These are phyloP conservation scores for Enchytraeus crypticus DNA, from an alignment of 2,888 invertebrate species.

Conservation along the genomic window DNA sequence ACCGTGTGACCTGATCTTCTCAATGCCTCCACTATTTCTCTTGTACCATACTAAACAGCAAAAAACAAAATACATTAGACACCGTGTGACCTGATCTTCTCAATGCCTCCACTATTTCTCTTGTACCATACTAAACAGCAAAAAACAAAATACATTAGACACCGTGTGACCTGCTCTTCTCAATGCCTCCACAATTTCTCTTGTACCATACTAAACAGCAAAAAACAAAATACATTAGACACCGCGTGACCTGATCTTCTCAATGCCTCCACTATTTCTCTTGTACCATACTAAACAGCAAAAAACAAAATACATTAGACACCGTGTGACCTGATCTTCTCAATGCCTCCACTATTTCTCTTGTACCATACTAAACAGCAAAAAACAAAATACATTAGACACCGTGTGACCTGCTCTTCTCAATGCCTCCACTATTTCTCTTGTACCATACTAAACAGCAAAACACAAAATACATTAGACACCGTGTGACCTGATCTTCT, in stretches of 20 bases:
- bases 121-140: conserved; percentile 70
- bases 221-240: no score
- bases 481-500: background rate
- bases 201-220: conserved; percentile 70
- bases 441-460: conserved; percentile 70
- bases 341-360: conserved; percentile 68
- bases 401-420: no score
- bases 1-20: conserved; percentile 49
- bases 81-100: conserved; percentile 49
- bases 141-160: no score
- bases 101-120: conserved; percentile 73
- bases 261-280: conserved; percentile 68
- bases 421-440: conserved; percentile 68
- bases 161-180: conserved; percentile 49
- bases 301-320: no score
- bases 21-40: conserved; percentile 73
- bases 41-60: conserved; percentile 70
- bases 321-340: background rate
- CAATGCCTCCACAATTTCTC: conserved; percentile 73
- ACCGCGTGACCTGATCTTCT: background rate
- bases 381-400: no score
- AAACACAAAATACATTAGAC: no score
- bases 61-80: conserved; percentile 45
- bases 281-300: conserved; percentile 70
- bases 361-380: conserved; percentile 70